Percentiles rank a stretch among this genome's conserved stretches.
phyloP scores from a whole-genome alignment of 2,113 vertebrate genomes.

The Butorides virescens region DNA sequence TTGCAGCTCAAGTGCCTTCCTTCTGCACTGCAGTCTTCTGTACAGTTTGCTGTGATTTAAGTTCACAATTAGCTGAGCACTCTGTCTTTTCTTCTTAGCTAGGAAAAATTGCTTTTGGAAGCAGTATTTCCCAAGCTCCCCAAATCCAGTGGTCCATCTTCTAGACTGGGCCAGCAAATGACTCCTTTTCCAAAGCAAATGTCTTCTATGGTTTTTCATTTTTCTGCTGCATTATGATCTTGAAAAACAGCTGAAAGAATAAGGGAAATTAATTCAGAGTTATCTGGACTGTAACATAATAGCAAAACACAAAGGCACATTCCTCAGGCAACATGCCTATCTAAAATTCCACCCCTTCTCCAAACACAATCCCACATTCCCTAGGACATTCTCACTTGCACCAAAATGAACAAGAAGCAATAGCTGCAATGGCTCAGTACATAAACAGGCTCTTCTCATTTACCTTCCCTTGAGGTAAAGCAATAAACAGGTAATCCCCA shows the following conservation, averaged over 20 bases:
- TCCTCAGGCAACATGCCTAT: not conserved
- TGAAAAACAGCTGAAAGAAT: conserved; percentile 63
- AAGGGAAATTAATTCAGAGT: conserved; percentile 35
- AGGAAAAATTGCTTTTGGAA: conserved; percentile 61
- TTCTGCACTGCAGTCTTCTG: conserved; percentile 9
- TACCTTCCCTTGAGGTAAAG: not conserved
- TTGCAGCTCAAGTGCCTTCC: conserved; percentile 37
- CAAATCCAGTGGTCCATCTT: conserved; percentile 69
- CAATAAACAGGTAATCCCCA: not conserved
- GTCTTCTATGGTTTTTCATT: conserved; percentile 74
- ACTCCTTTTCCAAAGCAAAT: conserved; percentile 64
- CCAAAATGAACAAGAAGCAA: not conserved
- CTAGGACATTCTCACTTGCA: not conserved
- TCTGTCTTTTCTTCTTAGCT: conserved; percentile 46
- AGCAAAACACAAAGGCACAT: not conserved
- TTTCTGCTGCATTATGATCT: conserved; percentile 79
- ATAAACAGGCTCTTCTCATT: not conserved
- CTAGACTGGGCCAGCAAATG: conserved; percentile 50
- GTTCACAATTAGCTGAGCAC: not conserved
- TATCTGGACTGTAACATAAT: conserved; percentile 12
- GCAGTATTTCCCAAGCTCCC: conserved; percentile 62
- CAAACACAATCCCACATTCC: not conserved
- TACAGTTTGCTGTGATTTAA: conserved; percentile 1
- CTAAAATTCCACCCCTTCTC: not conserved
- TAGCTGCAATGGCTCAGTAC: not conserved